Evolutionary conservation across 2,113 vertebrate genomes (phyloP).

Genomic region (Ictalurus punctatus): DNA sequence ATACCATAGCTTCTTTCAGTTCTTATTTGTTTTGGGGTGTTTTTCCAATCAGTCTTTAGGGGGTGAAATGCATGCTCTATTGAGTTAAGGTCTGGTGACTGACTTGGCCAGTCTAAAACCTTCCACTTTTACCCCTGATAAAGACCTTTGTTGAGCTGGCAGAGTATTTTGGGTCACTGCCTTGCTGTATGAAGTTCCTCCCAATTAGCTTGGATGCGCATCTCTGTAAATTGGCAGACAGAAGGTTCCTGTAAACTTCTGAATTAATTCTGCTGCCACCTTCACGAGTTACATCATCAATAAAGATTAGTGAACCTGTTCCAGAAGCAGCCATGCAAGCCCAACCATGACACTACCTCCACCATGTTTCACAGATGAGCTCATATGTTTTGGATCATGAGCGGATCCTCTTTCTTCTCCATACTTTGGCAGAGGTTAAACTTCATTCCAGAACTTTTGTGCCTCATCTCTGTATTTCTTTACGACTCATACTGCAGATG

Average conservation of each 20-base stretch:
- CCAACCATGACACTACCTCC: too few species aligned
- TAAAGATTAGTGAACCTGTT: not conserved
- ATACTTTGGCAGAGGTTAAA: not conserved
- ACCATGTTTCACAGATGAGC: not conserved
- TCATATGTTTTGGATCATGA: too few species aligned
- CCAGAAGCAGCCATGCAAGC: not conserved
- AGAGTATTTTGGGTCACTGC: too few species aligned
- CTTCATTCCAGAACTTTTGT: not conserved
- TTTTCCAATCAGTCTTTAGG: not conserved
- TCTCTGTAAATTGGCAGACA: too few species aligned
- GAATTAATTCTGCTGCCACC: too few species aligned
- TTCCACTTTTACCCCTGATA: too few species aligned
- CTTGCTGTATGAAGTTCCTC: not conserved
- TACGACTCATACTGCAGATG: too few species aligned
- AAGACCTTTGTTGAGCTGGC: too few species aligned
- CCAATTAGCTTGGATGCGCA: too few species aligned
- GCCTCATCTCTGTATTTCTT: not conserved
- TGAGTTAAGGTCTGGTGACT: not conserved
- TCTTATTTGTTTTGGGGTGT: not conserved
- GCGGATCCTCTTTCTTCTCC: too few species aligned
- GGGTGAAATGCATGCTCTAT: not conserved
- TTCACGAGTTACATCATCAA: not conserved
- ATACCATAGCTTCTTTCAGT: not conserved
- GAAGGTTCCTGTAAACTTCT: too few species aligned
- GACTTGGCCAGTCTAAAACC: not conserved